Evolutionary conservation across 2,888 invertebrate genomes (phyloP), one percentile per base, ranked within the genome.

Genomic region (Cephalotes varians): DNA sequence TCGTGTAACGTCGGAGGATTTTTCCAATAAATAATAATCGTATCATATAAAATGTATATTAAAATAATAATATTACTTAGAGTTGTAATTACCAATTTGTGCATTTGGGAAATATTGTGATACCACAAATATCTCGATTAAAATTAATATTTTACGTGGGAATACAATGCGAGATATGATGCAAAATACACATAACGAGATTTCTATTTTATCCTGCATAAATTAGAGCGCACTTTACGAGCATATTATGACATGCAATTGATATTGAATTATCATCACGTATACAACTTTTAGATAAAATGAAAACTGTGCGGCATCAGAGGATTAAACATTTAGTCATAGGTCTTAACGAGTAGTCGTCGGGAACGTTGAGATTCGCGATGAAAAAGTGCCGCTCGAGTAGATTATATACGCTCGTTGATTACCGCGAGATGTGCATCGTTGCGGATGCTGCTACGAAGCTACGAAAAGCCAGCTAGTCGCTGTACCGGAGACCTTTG

Each of bases 321-420:
- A 18, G 37, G 7, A 9, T 21, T 71, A 12, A 71, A 56, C 51
- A 40, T 60, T 69, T 77, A 77, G 51, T 12, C 28, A 28, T 7
- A 28, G n/a, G 10, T 71, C 31, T 10, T 44, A 77, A 69, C 31
- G 44, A 31, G 54, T 10, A 71, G 40, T 28, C 40, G 44, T 31
- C 21, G 47, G 10, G 47, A 60, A 37, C 25, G 37, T 40, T 51
- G 56, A 44, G 44, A 72, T 47, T 69, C 25, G 44, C 54, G 54
- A 71, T 31, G 71, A 21, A 69, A 77, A 44, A 79, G 34, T 34
- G 21, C 71, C 54, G 44, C 18, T 56, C 72, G 21, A 56, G 72
- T 72, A 7, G 73, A 79, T 79, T 79, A 79, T 56, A 71, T 54
- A 7, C 56, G 77, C 73, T 79, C 44, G 77, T 79, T 79, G 71